Conservation (phyloP, 2,113 vertebrate species). For the Eptesicus fuscus region DNA sequence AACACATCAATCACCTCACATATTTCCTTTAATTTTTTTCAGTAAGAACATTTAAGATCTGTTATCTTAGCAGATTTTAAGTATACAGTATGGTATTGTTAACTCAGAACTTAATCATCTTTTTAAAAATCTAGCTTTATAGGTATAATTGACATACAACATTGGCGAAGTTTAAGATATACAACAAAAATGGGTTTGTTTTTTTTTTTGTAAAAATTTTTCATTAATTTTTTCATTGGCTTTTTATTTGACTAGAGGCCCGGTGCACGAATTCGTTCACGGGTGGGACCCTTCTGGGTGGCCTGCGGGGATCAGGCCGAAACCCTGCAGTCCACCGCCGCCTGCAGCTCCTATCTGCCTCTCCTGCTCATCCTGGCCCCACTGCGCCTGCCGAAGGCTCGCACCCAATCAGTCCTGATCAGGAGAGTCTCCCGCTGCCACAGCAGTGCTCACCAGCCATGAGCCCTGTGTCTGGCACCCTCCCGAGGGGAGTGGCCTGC, state of each 20-base stretch:
- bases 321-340: too few species aligned
- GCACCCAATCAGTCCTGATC: too few species aligned
- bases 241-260: slow-evolving; percentile 9
- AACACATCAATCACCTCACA: not conserved
- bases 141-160: not conserved
- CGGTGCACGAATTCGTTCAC: too few species aligned
- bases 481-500: too few species aligned
- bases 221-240: not conserved
- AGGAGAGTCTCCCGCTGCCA: too few species aligned
- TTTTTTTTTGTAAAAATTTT: not conserved
- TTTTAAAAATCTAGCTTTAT: not conserved
- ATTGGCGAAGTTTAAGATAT: not conserved
- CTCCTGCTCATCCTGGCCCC: too few species aligned
- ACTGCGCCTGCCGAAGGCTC: too few species aligned
- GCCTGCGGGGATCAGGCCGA: too few species aligned
- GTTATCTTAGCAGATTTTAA: not conserved
- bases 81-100: not conserved
- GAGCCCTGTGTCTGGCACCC: too few species aligned
- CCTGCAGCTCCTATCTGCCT: too few species aligned
- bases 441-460: too few species aligned
- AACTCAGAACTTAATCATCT: not conserved
- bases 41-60: not conserved
- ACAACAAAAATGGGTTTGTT: not conserved
- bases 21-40: not conserved
- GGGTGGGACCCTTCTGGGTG: too few species aligned